phyloP scores from a whole-genome alignment of 2,113 vertebrate species.

The Spilogale gracilis region DNA sequence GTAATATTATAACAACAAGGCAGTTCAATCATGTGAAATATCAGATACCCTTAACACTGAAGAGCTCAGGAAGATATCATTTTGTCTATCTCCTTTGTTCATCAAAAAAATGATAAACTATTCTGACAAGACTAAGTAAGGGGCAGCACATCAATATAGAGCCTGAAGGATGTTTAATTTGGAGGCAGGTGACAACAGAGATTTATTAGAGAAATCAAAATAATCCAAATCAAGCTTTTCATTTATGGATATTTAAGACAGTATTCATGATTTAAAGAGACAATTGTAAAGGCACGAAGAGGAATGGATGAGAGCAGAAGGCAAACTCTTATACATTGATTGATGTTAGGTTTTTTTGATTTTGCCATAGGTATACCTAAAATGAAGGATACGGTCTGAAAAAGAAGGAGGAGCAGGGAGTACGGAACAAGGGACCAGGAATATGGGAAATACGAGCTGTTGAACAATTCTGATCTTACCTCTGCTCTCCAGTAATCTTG shows the following conservation, averaged over 20 bases:
- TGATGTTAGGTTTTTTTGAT: neutral
- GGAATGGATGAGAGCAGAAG: neutral
- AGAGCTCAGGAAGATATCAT: neutral
- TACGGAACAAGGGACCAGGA: neutral
- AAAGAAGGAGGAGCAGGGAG: neutral
- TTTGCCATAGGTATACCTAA: neutral
- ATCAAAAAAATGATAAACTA: neutral
- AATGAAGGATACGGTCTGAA: neutral
- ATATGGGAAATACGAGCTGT: neutral
- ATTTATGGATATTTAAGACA: neutral
- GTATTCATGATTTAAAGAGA: constrained; percentile 43
- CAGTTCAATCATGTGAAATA: constrained; percentile 9
- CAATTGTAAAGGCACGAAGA: neutral
- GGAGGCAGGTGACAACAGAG: neutral
- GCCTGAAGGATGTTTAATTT: constrained; percentile 45
- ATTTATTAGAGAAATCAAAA: constrained; percentile 8
- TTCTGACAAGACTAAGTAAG: constrained; percentile 32
- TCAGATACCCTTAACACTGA: constrained; percentile 22
- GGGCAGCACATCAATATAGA: neutral
- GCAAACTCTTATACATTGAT: neutral
- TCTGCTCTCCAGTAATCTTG: neutral
- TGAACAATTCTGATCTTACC: neutral
- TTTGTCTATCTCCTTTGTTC: neutral
- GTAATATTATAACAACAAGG: neutral
- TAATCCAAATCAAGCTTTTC: neutral